phyloP scores from a whole-genome alignment of 2,797 vertebrate genomes.

The Hippopotamyrus pictus region DNA sequence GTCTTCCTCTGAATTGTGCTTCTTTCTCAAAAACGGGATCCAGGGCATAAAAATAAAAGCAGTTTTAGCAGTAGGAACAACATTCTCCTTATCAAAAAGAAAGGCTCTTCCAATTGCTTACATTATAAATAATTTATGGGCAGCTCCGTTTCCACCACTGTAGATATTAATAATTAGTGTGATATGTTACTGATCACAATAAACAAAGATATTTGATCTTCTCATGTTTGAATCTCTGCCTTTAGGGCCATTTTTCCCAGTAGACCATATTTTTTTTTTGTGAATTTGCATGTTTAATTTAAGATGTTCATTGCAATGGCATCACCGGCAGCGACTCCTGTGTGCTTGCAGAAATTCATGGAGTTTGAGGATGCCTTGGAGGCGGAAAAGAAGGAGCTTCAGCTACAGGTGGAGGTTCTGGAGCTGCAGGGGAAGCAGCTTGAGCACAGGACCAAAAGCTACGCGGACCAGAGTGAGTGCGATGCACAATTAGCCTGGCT shows the following conservation, averaged over 20 bases:
- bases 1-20: not conserved
- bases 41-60: not conserved
- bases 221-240: not conserved
- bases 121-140: not conserved
- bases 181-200: not conserved
- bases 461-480: constrained; percentile 82
- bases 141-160: not conserved
- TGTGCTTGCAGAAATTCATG: constrained; percentile 79
- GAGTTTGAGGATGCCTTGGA: constrained; percentile 96
- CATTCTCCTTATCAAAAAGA: not conserved
- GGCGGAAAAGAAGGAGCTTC: constrained; percentile 94
- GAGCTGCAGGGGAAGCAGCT: constrained; percentile 87
- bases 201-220: not conserved
- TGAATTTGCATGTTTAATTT: not conserved
- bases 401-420: constrained; percentile 79
- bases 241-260: not conserved
- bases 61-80: not conserved
- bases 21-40: not conserved
- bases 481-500: not conserved
- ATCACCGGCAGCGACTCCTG: not conserved
- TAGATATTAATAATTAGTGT: not conserved
- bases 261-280: not conserved
- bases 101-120: not conserved
- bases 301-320: not conserved
- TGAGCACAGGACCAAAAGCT: constrained; percentile 94